These are phyloP conservation scores for Trochalopteron elliotii DNA, from an alignment of 2,113 vertebrate species.

Conservation along the genomic window DNA sequence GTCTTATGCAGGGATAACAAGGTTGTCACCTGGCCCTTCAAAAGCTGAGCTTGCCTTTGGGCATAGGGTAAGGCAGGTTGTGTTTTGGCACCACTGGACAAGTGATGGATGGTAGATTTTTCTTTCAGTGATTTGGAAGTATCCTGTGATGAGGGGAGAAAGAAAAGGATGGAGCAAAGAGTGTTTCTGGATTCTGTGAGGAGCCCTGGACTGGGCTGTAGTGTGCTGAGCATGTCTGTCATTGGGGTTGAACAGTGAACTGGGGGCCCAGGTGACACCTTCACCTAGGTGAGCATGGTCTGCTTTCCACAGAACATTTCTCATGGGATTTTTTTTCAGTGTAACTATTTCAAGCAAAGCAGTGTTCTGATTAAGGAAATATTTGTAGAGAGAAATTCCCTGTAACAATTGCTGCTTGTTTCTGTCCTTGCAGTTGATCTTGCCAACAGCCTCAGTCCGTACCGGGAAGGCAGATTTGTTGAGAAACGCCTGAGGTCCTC, in stretches of 20 bases:
- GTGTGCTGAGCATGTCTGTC: not conserved
- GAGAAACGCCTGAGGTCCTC: constrained; percentile 91
- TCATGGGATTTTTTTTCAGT: rapidly evolving
- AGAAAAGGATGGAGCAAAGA: not conserved
- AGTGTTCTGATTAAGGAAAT: not conserved
- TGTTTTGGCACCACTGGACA: not conserved
- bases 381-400: not conserved
- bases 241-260: not conserved
- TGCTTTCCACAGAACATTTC: not conserved
- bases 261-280: not conserved
- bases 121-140: not conserved
- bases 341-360: not conserved
- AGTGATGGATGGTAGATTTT: not conserved
- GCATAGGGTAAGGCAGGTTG: not conserved
- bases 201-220: not conserved
- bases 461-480: constrained; percentile 85
- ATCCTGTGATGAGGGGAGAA: not conserved
- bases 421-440: constrained; percentile 61
- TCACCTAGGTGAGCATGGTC: rapidly evolving
- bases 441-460: constrained; percentile 83
- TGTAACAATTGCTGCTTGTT: not conserved
- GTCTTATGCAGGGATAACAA: not conserved
- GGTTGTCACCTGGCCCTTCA: not conserved
- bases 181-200: not conserved
- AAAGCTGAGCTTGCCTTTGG: not conserved